Evolutionary conservation across 2,113 vertebrate species (phyloP), one percentile per base, ranked within the genome.

Genomic region (Bombycilla garrulus): DNA sequence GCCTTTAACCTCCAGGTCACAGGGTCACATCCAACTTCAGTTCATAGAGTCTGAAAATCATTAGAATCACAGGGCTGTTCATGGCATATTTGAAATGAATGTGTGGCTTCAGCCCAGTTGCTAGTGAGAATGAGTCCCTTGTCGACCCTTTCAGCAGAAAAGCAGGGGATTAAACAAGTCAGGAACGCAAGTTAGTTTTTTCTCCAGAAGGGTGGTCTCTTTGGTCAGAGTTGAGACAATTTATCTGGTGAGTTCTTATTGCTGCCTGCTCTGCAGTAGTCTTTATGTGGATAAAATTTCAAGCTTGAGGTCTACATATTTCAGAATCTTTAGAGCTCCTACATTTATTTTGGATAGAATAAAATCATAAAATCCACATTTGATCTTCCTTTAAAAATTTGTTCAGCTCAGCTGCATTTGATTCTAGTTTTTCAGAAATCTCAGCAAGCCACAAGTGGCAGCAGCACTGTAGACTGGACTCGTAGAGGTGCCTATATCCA

Each of bases 1-100:
- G n/a, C 90, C 94, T 96, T 96, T 96, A 83, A 84, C 88, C 93
- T 88, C 36, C 31, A n/a, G 70, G 92, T 83, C 60, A 88, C 26
- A 84, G 48, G 47, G 66, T 90, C 76, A 86, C 36, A 86, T 86
- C 65, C 36, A 88, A 12, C 90, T 74, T 40, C 65, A 78, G 51
- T 81, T 96, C 82, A 90, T 20, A 35, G 29, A 70, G 31, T 42
- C 81, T 92, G 87, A 94, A 90, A 88, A 71, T 78, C 85, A 60
- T 88, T 78, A 92, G 51, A 58, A 74, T 22, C 44, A 17, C 60
- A 92, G 71, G 60, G 40, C 44, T 65, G 64, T 36, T 92, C 1
- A 25, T 33, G 56, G 85, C 57, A 79, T 62, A 42, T 20, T 40
- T 42, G 86, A 95, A 95, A 87, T 25, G 47, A 71, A 86, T 29